Conservation (phyloP, 2,797 vertebrate genomes). For the Delichon dasypus region DNA sequence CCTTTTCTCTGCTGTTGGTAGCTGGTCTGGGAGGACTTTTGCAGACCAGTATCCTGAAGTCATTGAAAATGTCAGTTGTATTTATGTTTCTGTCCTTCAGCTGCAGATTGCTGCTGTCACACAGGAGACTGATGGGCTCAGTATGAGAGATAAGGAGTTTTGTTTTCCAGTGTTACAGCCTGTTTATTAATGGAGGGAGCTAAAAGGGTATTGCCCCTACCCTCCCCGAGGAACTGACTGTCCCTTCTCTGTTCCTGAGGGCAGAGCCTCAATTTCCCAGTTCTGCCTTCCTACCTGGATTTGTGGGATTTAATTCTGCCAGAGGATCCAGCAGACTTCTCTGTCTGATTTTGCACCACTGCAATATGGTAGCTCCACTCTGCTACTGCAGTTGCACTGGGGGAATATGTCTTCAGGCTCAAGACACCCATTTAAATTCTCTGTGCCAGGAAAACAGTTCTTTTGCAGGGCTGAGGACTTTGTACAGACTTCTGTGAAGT, state of each 20-base stretch:
- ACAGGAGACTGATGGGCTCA: neutral
- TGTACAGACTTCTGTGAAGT: neutral
- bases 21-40: neutral
- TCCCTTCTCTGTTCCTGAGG: neutral
- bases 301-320: neutral
- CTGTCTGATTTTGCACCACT: neutral
- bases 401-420: neutral
- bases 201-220: neutral
- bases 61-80: neutral
- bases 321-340: neutral
- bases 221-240: neutral
- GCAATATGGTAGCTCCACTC: rapidly evolving
- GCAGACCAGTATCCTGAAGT: neutral
- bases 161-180: neutral
- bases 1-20: neutral
- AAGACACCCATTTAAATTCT: neutral
- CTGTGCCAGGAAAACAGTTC: neutral
- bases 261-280: neutral
- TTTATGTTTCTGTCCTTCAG: conserved; percentile 35
- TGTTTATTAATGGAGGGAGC: neutral
- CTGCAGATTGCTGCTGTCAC: conserved; percentile 3
- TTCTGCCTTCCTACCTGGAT: neutral
- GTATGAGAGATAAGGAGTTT: neutral
- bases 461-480: neutral
- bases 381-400: neutral